Evolutionary conservation across 2,888 invertebrate species (phyloP), one percentile per base, ranked within the genome.

Genomic region (Junonia oenone): DNA sequence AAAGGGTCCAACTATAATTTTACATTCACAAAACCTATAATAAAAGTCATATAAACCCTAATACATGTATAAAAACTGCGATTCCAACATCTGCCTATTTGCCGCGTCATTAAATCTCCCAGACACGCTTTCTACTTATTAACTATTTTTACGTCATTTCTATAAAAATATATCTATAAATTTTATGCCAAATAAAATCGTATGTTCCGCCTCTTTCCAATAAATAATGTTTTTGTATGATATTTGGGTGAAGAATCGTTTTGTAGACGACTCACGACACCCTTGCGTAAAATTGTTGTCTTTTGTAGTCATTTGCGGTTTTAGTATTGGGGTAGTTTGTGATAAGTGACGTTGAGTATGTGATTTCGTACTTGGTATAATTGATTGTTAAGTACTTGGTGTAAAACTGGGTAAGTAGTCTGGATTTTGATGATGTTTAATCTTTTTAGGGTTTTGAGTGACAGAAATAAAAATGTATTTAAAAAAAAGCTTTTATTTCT

Each of bases 121-220:
- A 59, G 81, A 76, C 83, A 87, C 85, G 83, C 83, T 83, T 88
- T 79, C 76, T 83, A 82, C 84, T 81, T 81, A 85, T 83, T 81
- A 86, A 75, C 76, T 57, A 83, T 84, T 83, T 86, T 84, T 82
- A 81, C 83, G 75, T 78, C 73, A 78, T 80, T 78, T 75, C 74
- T 78, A 83, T 70, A 78, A 82, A n/a, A 33, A 33, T 33, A 33
- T 33, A 33, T 33, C 31, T 33, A 33, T 79, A 79, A 74, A 87
- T 87, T 84, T 79, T 76, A 84, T 79, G 87, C 76, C 84, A 84
- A 85, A 89, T 86, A 86, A 84, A 87, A 84, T 80, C 76, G 69
- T 68, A 67, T 62, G 75, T 76, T 68, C 74, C 85, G 82, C 88
- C 88, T 66, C 54, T n/a, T 33, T 55, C 65, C 63, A 69, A 81